Conservation (phyloP, 2,113 vertebrate species). For the Syngnathoides biaculeatus region DNA sequence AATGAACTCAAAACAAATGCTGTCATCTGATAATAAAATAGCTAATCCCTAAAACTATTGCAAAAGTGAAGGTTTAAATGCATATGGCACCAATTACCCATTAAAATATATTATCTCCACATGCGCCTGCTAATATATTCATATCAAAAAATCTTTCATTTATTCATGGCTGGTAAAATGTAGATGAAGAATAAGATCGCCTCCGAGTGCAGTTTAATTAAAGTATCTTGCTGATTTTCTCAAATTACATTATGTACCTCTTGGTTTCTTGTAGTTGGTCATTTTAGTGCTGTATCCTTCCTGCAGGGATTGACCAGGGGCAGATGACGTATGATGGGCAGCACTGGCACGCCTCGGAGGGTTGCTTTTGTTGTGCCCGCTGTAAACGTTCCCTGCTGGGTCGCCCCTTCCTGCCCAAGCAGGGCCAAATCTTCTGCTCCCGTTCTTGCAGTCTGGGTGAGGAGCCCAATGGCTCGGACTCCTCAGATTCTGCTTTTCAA, state of each 20-base stretch:
- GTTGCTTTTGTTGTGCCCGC: slow-evolving; percentile 94
- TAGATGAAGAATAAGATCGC: slow-evolving; percentile 37
- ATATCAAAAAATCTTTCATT: slow-evolving; percentile 52
- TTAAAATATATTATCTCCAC: slow-evolving; percentile 10
- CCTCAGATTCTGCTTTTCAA: slow-evolving; percentile 94
- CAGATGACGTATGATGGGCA: slow-evolving; percentile 98
- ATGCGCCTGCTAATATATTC: slow-evolving; percentile 39
- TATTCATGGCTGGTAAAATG: slow-evolving; percentile 45
- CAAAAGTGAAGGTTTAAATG: slow-evolving; percentile 44
- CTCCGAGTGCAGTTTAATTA: slow-evolving; percentile 35
- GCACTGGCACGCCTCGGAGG: slow-evolving; percentile 96
- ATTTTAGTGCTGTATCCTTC: background rate
- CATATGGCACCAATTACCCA: slow-evolving; percentile 70
- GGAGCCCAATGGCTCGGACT: slow-evolving; percentile 91
- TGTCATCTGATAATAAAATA: background rate
- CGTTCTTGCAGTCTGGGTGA: slow-evolving; percentile 89
- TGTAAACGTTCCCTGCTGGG: slow-evolving; percentile 96
- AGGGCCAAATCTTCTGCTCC: slow-evolving; percentile 98
- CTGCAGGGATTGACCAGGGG: slow-evolving; percentile 93
- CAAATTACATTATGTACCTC: slow-evolving; percentile 18
- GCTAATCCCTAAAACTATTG: slow-evolving; percentile 45
- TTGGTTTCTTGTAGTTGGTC: background rate
- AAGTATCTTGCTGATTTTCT: slow-evolving; percentile 30
- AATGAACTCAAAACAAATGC: slow-evolving; percentile 12
- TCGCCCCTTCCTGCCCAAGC: slow-evolving; percentile 93